Base-by-base conservation (phyloP, 2,113 vertebrate species). In the Electrona antarctica region DNA sequence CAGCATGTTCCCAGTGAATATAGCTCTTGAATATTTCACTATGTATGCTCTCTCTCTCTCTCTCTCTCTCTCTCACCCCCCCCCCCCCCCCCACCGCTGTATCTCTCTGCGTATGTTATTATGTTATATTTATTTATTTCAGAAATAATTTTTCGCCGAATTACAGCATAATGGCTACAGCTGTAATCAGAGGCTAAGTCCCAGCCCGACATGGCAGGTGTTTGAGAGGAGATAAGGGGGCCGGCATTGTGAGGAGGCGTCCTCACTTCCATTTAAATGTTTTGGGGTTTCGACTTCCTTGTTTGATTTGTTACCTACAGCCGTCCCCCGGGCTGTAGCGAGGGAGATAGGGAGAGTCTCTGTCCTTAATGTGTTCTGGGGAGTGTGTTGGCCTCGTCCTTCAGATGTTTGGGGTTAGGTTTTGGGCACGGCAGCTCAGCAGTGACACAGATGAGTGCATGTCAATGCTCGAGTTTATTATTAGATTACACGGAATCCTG, bases 111-210 rank as follows among this genome's bases (percentile, higher is more conserved):
- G 15, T 21, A 7, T 14, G 58, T 73, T 85, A 67, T 73, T 83
- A 88, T 41, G 33, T 41, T 60, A 60, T 87, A 91, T 88, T 88
- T 88, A 88, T 92, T 91, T 91, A 90, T 90, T 91, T 87, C 83
- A 46, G 83, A 84, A 86, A 90, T 88, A 74, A 80, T 87, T 87
- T 90, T 90, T 88, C 71, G 76, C 81, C 77, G 81, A 92, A 91
- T 92, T 90, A 91, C 88, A 73, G 82, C 78, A 89, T 88, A 91
- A 92, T 88, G 81, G 83, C 87, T 90, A 81, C 87, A 89, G 89
- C 89, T 90, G 88, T 92, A 92, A 92, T 92, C 92, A 90, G 76
- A 84, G 89, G 89, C 92, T 92, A 91, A 91, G 91, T 92, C 89
- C 88, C 85, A 87, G 90, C 79, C 33, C 85, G 87, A 91, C 88